Conservation (phyloP, 2,888 invertebrate genomes). For the Caenorhabditis becei region DNA sequence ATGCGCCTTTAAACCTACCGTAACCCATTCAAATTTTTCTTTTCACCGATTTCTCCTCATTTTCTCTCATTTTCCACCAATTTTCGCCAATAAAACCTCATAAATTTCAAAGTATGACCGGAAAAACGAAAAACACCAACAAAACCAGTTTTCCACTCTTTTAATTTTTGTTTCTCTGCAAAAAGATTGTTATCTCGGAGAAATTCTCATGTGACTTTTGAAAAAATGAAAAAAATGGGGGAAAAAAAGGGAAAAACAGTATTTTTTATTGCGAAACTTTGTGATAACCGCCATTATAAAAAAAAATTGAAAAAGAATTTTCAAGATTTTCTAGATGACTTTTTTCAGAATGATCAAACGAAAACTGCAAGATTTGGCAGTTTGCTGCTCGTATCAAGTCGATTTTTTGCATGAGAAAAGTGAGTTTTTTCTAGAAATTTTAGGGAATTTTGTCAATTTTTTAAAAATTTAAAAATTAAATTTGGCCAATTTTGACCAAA, state of each 20-base stretch:
- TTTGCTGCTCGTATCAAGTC: slow-evolving; percentile 78
- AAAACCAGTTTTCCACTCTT: slow-evolving; percentile 9
- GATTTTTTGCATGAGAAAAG: slow-evolving; percentile 78
- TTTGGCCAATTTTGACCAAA: too few relatives aligned
- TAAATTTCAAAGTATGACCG: too few relatives aligned
- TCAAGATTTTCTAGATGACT: background rate
- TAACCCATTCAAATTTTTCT: background rate
- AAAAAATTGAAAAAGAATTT: background rate
- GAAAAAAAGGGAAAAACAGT: too few relatives aligned
- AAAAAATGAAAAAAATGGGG: background rate
- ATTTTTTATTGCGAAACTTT: too few relatives aligned
- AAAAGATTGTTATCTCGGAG: slow-evolving; percentile 9
- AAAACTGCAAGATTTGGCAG: slow-evolving; percentile 77
- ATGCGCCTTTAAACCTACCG: slow-evolving; percentile 11
- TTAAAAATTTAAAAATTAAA: slow-evolving; percentile 3
- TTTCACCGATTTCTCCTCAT: background rate
- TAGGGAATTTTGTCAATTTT: background rate
- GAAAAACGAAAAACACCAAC: background rate
- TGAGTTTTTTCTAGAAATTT: slow-evolving; percentile 29
- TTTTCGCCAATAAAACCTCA: background rate
- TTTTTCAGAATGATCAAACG: slow-evolving; percentile 77
- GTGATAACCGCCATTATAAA: too few relatives aligned
- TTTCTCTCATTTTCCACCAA: background rate
- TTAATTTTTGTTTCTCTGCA: background rate
- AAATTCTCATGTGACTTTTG: background rate